phyloP scores from a whole-genome alignment of 2,113 vertebrate species.

The Rhea pennata region DNA sequence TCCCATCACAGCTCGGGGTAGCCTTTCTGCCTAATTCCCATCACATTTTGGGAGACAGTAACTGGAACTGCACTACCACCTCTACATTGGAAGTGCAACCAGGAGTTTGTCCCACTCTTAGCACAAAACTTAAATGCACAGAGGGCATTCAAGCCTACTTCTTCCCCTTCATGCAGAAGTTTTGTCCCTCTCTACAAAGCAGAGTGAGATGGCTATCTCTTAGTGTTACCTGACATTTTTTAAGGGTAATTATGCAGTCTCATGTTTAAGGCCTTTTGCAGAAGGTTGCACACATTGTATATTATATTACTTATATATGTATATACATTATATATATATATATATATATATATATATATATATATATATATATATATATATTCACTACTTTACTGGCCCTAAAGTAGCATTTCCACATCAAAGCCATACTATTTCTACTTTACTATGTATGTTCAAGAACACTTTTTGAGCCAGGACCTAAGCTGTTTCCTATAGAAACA shows the following conservation, averaged over 20 bases:
- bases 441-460: neutral
- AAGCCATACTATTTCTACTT: neutral
- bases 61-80: neutral
- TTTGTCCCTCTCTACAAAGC: neutral
- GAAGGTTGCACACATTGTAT: neutral
- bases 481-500: neutral
- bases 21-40: neutral
- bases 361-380: too few relatives aligned
- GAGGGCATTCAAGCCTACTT: neutral
- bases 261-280: neutral
- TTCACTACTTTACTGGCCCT: neutral
- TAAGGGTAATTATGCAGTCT: neutral
- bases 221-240: neutral
- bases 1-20: neutral
- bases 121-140: neutral
- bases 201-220: neutral
- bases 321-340: neutral
- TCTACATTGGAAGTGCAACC: neutral
- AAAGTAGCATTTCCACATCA: neutral
- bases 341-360: too few relatives aligned
- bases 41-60: neutral
- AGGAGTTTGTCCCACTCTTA: neutral
- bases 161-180: rapidly evolving
- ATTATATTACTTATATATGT: neutral
- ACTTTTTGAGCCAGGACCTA: neutral